These are phyloP conservation scores for Alligator mississippiensis DNA, from an alignment of 2,113 vertebrate genomes.

Conservation along the genomic window DNA sequence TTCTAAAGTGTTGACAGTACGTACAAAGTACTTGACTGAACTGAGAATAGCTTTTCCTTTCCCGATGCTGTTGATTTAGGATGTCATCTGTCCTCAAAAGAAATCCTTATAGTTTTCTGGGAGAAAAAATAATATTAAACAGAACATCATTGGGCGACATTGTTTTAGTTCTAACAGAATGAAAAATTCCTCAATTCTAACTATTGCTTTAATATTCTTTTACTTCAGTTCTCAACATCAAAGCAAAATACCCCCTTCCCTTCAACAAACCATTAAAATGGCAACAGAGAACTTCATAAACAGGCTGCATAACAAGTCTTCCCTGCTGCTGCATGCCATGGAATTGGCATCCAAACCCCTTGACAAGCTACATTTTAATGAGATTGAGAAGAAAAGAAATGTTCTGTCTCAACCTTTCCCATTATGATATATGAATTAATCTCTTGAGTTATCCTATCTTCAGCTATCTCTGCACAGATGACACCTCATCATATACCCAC, in stretches of 20 bases:
- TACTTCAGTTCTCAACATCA: conserved; percentile 27
- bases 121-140: neutral
- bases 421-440: conserved; percentile 46
- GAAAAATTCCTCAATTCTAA: neutral
- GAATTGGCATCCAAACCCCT: conserved; percentile 18
- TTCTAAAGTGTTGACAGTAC: neutral
- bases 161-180: neutral
- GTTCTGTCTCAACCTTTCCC: conserved; percentile 34
- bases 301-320: neutral
- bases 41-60: neutral
- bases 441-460: conserved; percentile 48
- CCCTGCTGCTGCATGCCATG: too few species aligned
- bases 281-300: neutral
- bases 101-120: neutral
- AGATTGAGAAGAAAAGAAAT: conserved; percentile 8
- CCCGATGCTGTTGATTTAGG: neutral
- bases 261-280: conserved; percentile 7
- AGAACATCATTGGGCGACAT: neutral
- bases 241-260: neutral
- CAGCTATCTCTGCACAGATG: conserved; percentile 47
- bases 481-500: conserved; percentile 22
- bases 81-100: neutral
- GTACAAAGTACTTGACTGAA: neutral
- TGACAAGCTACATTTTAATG: conserved; percentile 37
- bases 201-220: conserved; percentile 7